These are phyloP conservation scores for Macrotrachela quadricornifera DNA, from an alignment of 1,140 invertebrate species.

Conservation along the genomic window DNA sequence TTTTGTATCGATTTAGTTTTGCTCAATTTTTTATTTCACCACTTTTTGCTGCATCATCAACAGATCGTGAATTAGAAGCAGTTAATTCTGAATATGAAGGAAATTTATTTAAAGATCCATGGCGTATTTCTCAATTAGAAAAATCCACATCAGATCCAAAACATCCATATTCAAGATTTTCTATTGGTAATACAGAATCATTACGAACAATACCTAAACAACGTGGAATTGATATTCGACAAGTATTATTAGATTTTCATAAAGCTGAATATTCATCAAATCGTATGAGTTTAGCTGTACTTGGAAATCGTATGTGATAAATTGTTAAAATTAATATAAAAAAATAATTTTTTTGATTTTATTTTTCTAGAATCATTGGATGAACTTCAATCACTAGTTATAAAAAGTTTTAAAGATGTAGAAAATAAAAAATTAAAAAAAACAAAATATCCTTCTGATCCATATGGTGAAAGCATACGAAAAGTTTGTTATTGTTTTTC, in stretches of 20 bases:
- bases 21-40: slow-evolving; percentile 80
- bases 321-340: too few relatives aligned
- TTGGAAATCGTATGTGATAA: slow-evolving; percentile 42
- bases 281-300: slow-evolving; percentile 63
- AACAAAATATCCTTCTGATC: too few relatives aligned
- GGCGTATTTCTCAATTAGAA: slow-evolving; percentile 67
- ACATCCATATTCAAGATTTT: slow-evolving; percentile 74
- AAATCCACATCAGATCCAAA: slow-evolving; percentile 47
- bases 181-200: slow-evolving; percentile 63
- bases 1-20: slow-evolving; percentile 42
- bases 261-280: slow-evolving; percentile 71
- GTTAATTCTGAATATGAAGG: slow-evolving; percentile 88
- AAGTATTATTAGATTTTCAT: slow-evolving; percentile 72
- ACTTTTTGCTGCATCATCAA: slow-evolving; percentile 66
- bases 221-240: slow-evolving; percentile 52
- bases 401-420: slow-evolving; percentile 52
- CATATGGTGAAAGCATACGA: not conserved
- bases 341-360: too few relatives aligned
- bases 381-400: slow-evolving; percentile 55
- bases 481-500: too few relatives aligned
- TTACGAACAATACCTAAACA: slow-evolving; percentile 54
- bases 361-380: slow-evolving; percentile 62
- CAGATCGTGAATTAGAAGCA: slow-evolving; percentile 75
- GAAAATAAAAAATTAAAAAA: slow-evolving; percentile 46
- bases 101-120: slow-evolving; percentile 62